Percentiles rank a stretch among this genome's conserved stretches.
These are phyloP conservation scores for Esox masquinongy DNA, from an alignment of 2,797 vertebrate species.

Conservation along the genomic window DNA sequence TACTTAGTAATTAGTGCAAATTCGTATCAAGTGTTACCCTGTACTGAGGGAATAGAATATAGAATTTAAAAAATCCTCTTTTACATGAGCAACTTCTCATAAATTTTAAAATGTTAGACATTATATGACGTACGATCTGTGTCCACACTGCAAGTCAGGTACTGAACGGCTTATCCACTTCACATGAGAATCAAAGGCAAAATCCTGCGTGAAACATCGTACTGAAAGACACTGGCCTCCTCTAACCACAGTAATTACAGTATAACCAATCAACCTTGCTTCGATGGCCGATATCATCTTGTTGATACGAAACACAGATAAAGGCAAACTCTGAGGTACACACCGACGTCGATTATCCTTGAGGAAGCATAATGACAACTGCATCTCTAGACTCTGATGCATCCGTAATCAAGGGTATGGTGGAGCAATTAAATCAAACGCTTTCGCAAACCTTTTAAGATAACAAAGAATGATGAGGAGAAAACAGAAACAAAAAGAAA, in stretches of 20 bases:
- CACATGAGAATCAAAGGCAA: background rate
- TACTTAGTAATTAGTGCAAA: too few species aligned
- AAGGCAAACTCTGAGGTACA: constrained; percentile 58
- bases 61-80: background rate
- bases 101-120: background rate
- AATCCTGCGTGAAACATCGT: too few species aligned
- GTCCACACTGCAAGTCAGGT: background rate
- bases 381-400: background rate
- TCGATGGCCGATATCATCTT: background rate
- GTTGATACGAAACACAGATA: background rate
- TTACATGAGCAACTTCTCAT: background rate
- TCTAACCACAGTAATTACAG: background rate
- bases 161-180: background rate
- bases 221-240: background rate
- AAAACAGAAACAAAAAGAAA: constrained; percentile 32
- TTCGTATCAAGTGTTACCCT: too few species aligned
- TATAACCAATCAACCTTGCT: background rate
- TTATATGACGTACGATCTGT: background rate
- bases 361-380: constrained; percentile 64
- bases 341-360: constrained; percentile 77
- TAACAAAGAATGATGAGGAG: constrained; percentile 67
- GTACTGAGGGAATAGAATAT: too few species aligned
- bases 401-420: constrained; percentile 61
- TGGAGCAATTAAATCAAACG: constrained; percentile 58
- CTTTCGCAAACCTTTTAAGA: constrained; percentile 67